phyloP scores from a whole-genome alignment of 2,113 vertebrate species.

The Plecturocebus donacophilus region DNA sequence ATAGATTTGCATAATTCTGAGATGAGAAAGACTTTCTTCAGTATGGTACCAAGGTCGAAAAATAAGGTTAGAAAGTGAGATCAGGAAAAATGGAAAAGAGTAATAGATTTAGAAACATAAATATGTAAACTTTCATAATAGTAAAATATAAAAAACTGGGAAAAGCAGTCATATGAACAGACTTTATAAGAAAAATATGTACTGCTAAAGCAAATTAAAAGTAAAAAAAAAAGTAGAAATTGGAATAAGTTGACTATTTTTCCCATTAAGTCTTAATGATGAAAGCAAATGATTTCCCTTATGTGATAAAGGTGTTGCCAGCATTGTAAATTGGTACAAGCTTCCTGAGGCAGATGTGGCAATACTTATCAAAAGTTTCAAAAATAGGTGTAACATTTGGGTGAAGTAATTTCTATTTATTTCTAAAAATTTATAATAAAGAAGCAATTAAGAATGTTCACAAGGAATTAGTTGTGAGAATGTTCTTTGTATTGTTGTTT shows the following conservation, averaged over 20 bases:
- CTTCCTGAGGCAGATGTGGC: background rate
- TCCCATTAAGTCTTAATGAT: background rate
- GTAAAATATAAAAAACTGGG: background rate
- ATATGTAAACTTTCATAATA: background rate
- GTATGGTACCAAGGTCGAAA: background rate
- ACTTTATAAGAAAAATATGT: background rate
- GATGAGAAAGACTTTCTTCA: background rate
- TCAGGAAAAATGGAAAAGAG: background rate
- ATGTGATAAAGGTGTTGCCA: background rate
- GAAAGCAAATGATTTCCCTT: background rate
- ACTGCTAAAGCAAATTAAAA: background rate
- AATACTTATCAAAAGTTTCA: background rate
- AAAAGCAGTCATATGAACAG: background rate
- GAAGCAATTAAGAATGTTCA: background rate
- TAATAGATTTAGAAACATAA: background rate
- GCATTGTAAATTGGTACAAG: background rate
- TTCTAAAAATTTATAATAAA: constrained; percentile 11
- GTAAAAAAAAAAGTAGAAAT: background rate
- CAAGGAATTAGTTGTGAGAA: background rate
- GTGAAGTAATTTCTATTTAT: background rate
- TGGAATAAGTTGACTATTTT: background rate
- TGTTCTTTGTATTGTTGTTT: background rate
- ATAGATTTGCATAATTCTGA: background rate
- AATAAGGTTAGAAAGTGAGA: background rate
- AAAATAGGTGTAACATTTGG: background rate